Evolutionary conservation across 1,140 invertebrate genomes (phyloP), one percentile per base, ranked within the genome.

Genomic region (Drosophila persimilis): DNA sequence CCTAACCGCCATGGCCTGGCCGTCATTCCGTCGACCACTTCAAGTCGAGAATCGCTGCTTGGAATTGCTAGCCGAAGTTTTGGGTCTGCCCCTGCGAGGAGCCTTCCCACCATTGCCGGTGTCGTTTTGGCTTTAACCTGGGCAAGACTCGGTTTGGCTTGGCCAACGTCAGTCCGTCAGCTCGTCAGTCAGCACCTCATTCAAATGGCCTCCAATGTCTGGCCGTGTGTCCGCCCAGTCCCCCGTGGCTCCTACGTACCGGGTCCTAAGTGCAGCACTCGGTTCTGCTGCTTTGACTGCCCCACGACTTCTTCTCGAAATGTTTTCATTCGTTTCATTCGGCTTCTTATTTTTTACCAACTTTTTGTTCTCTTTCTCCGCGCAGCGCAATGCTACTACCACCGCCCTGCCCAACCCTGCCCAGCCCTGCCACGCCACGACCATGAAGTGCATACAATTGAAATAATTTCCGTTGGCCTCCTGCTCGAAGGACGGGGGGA

Each of bases 381-480:
- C 13, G 41, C 29, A 31, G 29, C 29, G 3, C 29, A 31, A 8
- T 11, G 31, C 24, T 44, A 50, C 67, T 11, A 3, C n/a, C 48
- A 50, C 73, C 35, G 58, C 63, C 61, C 50, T 54, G 58, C 59
- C 46, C 59, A 43, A 17, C 47, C 53, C 73, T 35, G 55, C 59
- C 46, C 59, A 43, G 24, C 47, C 53, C 73, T 35, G 55, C 69
- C 53, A 67, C 35, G 55, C 65, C 53, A 54, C 57, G 58, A 63
- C 51, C 56, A 20, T 89, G 59, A 76, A 90, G 80, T 89, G 86
- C 77, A 89, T 73, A 85, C 86, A 89, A 84, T 89, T 89, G 84
- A 89, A 89, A 89, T 89, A 89, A 89, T 89, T 89, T 89, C 76
- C 84, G 73, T 74, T 79, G 48, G 62, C 64, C 56, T 44, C 60